These are phyloP conservation scores for Heptranchias perlo DNA, from an alignment of 2,113 vertebrate species.

Conservation along the genomic window DNA sequence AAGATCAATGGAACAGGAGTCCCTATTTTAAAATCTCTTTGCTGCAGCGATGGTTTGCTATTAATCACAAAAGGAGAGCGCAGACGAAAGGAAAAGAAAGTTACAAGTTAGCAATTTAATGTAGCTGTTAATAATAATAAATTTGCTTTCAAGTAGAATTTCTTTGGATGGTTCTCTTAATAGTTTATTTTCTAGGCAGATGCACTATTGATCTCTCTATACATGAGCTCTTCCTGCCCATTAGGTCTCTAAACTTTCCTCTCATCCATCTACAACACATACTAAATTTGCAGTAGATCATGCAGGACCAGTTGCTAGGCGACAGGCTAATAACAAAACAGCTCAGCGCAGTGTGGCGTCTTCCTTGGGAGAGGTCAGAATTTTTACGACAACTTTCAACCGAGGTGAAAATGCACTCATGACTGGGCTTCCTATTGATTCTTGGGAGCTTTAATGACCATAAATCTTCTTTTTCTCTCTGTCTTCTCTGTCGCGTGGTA, in stretches of 20 bases:
- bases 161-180: not conserved
- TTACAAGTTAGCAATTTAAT: not conserved
- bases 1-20: not conserved
- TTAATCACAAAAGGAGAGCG: not conserved
- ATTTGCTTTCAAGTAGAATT: not conserved
- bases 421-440: not conserved
- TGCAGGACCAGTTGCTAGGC: not conserved
- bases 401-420: not conserved
- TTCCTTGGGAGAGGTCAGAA: not conserved
- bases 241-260: not conserved
- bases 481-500: not conserved
- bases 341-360: not conserved
- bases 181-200: not conserved
- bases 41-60: not conserved
- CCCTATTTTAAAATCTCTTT: not conserved
- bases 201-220: not conserved
- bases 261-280: not conserved
- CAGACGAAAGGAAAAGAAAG: not conserved
- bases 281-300: not conserved
- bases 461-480: not conserved
- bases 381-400: not conserved
- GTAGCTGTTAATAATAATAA: not conserved
- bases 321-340: constrained; percentile 13
- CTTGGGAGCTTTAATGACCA: not conserved
- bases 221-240: constrained; percentile 4